Evolutionary conservation across 2,113 vertebrate species (phyloP).

Genomic region (Archilochus colubris): DNA sequence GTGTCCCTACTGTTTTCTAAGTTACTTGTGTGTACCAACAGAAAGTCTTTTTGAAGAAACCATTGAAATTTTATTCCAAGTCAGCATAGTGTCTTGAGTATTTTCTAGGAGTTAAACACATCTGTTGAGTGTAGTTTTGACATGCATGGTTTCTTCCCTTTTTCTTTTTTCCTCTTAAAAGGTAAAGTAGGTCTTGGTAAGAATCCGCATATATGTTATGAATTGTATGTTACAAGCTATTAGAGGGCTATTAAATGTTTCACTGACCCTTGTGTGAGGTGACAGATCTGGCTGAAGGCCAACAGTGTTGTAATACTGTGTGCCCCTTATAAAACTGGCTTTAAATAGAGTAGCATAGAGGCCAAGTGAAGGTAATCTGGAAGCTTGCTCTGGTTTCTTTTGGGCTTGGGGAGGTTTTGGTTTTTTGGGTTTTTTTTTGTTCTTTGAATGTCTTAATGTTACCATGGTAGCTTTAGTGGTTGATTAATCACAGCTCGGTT

Average conservation of each 20-base stretch:
- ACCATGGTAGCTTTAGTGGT: not conserved
- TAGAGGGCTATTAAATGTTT: not conserved
- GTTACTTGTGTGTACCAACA: not conserved
- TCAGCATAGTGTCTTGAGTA: not conserved
- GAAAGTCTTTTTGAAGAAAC: not conserved
- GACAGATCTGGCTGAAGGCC: slow-evolving; percentile 13
- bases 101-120: not conserved
- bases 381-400: slow-evolving; percentile 16
- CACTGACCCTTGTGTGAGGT: slow-evolving; percentile 29
- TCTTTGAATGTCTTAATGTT: not conserved
- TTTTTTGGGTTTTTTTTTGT: not conserved
- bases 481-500: not conserved
- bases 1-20: not conserved
- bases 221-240: not conserved
- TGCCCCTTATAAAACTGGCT: not conserved
- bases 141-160: accelerated
- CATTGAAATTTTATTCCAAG: not conserved
- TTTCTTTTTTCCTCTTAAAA: not conserved
- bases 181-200: not conserved
- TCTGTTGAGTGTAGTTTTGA: not conserved
- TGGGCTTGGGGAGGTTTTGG: not conserved
- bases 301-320: not conserved
- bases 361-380: slow-evolving; percentile 22
- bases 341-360: slow-evolving; percentile 7
- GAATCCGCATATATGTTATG: not conserved